A percentile compares a stretch with the other conserved stretches of the same genome.
Evolutionary conservation across 2,113 vertebrate species (phyloP).

Genomic region (Ciconia boyciana): DNA sequence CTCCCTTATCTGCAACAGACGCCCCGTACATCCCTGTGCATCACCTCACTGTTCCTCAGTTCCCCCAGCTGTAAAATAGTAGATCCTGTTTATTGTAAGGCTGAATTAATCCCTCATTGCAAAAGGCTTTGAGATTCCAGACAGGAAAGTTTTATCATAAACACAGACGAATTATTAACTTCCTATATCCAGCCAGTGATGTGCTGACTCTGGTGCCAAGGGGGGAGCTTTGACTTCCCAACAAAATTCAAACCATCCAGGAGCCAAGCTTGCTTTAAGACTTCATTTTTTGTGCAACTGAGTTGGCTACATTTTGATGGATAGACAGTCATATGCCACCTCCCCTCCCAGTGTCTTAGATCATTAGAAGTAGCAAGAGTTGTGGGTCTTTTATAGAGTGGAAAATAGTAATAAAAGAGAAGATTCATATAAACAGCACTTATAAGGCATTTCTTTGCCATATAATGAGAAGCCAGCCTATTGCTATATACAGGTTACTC

Average conservation of each 20-base stretch:
- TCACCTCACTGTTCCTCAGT: neutral
- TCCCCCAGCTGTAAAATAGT: constrained; percentile 21
- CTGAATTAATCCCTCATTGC: neutral
- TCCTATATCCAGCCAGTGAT: constrained; percentile 1
- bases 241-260: neutral
- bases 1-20: neutral
- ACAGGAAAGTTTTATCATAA: constrained; percentile 14
- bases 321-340: neutral
- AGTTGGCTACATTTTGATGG: neutral
- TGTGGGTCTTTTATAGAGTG: neutral
- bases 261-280: neutral
- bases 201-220: neutral
- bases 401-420: neutral
- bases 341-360: neutral
- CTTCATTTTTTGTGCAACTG: neutral
- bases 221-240: neutral
- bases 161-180: constrained; percentile 23
- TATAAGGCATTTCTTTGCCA: neutral
- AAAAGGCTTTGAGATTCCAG: neutral
- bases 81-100: constrained; percentile 30
- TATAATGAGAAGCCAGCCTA: neutral
- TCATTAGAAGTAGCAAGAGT: neutral
- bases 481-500: neutral
- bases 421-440: neutral
- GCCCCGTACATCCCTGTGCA: neutral